Conservation (phyloP, 2,113 vertebrate species). For the Cephalopholis sonnerati region DNA sequence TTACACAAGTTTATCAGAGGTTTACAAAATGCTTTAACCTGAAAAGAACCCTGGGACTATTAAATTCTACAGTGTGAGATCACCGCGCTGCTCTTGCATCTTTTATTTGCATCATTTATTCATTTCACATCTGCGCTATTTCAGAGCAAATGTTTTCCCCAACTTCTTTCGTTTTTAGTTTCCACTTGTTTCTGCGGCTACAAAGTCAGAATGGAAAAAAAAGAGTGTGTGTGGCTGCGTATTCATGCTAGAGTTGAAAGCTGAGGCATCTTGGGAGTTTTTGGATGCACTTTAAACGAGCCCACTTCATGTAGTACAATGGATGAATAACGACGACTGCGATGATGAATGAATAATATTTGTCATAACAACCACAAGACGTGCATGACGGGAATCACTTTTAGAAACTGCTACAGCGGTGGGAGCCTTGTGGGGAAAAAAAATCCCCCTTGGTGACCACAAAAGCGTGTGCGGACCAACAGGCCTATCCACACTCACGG, state of each 20-base stretch:
- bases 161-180: conserved; percentile 14
- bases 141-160: conserved; percentile 7
- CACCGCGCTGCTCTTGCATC: neutral
- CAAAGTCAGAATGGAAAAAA: conserved; percentile 21
- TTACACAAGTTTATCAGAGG: neutral
- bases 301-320: conserved; percentile 32
- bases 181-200: conserved; percentile 31
- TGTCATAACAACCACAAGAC: conserved; percentile 61
- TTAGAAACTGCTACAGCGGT: conserved; percentile 43
- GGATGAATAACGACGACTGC: conserved; percentile 37
- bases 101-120: conserved; percentile 18
- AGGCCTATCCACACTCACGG: conserved; percentile 51
- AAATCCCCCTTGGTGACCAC: conserved; percentile 54
- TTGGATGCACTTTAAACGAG: conserved; percentile 59
- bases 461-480: conserved; percentile 55
- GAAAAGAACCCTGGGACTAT: neutral
- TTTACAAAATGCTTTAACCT: neutral
- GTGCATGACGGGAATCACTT: conserved; percentile 42
- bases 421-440: conserved; percentile 43
- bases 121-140: conserved; percentile 26
- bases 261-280: conserved; percentile 48
- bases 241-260: conserved; percentile 29
- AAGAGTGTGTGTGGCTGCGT: neutral
- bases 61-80: conserved; percentile 1
- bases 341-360: conserved; percentile 63